Base-by-base conservation (phyloP, 2,113 vertebrate genomes). In the Clarias macrocephalus region DNA sequence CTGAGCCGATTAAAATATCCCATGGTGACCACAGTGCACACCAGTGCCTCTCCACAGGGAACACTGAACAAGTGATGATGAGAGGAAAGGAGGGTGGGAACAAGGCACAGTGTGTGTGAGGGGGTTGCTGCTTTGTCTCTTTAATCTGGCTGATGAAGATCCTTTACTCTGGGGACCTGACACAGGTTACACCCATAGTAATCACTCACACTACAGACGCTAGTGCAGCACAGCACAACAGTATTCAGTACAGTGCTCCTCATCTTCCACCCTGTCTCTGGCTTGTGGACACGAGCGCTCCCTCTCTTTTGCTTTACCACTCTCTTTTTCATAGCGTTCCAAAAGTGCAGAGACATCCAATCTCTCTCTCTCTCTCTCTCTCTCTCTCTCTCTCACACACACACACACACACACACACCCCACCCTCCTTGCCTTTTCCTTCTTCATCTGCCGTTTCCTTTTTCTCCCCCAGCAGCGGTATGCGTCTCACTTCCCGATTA, bases 141-240 rank as follows among this genome's bases (percentile, higher is more conserved):
- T 86, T 94, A 94, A 94, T 94, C 91, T 92, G 91, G 89, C 88
- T 94, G 92, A 94, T 93, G 92, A 94, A 94, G 92, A 93, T 92
- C 90, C 91, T 89, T 68, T 80, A 91, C 92, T 93, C 91, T 80
- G 84, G 91, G 90, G 93, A 94, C 88, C 91, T 92, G 89, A 90
- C 75, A 88, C 54, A 75, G 81, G 88, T 86, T 91, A 90, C 91
- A 91, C 90, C 84, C 85, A 88, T 89, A 70, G 89, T 92, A 92
- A 90, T 90, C 84, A 89, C 87, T 77, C 77, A 82, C 66, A n/a
- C 68, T 54, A 89, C 68, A 66, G 65, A 81, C 57, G 59, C 56
- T 81, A 75, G 85, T 56, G 90, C 88, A 90, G 70, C 85, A 80
- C 88, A 48, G 75, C 88, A 76, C 88, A 42, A 89, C 82, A 65